A percentile compares a stretch with the other conserved stretches of the same genome.
These are phyloP conservation scores for Astropecten irregularis DNA, from an alignment of 53 echinoderm and acorn worm species.

Conservation along the genomic window DNA sequence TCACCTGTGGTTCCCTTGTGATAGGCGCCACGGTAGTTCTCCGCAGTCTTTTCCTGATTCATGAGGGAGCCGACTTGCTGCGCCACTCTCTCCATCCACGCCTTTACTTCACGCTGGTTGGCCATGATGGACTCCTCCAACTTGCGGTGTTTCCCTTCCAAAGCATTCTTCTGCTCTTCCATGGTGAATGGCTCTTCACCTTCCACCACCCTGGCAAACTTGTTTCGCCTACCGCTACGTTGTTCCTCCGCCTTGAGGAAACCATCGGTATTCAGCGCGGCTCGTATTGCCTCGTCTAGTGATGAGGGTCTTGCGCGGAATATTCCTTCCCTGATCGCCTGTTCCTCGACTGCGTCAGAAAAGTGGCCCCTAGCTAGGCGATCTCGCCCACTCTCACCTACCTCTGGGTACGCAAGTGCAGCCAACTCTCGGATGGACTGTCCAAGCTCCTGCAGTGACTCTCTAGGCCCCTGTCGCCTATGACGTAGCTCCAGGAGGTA, in stretches of 20 bases:
- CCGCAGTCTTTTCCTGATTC: background rate
- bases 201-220: background rate
- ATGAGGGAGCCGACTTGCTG: background rate
- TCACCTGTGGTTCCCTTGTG: background rate
- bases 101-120: background rate
- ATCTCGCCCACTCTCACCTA: background rate
- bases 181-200: background rate
- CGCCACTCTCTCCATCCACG: background rate
- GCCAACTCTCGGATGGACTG: slow-evolving; percentile 9
- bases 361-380: slow-evolving; percentile 30
- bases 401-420: slow-evolving; percentile 22
- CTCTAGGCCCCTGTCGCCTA: slow-evolving; percentile 7
- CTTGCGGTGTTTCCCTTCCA: no score
- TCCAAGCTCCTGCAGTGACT: slow-evolving; percentile 36
- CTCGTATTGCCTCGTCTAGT: slow-evolving; percentile 11
- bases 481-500: background rate
- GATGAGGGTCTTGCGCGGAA: slow-evolving; percentile 11
- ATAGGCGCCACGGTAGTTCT: background rate
- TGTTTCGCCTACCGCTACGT: background rate
- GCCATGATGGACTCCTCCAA: background rate
- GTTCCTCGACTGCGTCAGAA: slow-evolving; percentile 1
- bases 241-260: slow-evolving; percentile 36
- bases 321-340: slow-evolving; percentile 6
- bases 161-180: background rate
- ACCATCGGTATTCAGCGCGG: slow-evolving; percentile 18